Evolutionary conservation across 2,888 invertebrate genomes (phyloP).

Genomic region (Nematopogon swammerdamellus): DNA sequence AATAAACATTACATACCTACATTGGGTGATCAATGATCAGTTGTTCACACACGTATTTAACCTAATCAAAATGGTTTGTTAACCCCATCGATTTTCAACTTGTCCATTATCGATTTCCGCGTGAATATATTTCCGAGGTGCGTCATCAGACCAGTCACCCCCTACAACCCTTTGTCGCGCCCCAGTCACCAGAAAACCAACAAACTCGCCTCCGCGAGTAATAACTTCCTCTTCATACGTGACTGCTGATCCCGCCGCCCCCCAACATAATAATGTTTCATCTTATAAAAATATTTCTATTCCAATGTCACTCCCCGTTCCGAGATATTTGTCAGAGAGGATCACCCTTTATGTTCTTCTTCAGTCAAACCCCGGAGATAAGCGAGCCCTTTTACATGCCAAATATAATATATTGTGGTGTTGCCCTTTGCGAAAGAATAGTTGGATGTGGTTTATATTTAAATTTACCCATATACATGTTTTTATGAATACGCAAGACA

Average conservation of each 20-base stretch:
- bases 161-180: neutral
- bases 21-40: too few relatives aligned
- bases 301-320: slow-evolving; percentile 55
- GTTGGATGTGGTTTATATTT: slow-evolving; percentile 28
- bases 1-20: too few relatives aligned
- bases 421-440: slow-evolving; percentile 37
- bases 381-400: slow-evolving; percentile 57
- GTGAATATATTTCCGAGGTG: too few relatives aligned
- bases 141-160: too few relatives aligned
- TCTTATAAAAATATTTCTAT: slow-evolving; percentile 57
- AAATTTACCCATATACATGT: too few relatives aligned
- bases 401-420: slow-evolving; percentile 58
- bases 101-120: too few relatives aligned
- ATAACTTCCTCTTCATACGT: neutral
- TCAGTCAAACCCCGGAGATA: slow-evolving; percentile 59
- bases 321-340: slow-evolving; percentile 58
- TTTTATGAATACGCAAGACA: too few relatives aligned
- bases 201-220: neutral
- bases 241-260: slow-evolving; percentile 21
- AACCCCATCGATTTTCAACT: too few relatives aligned
- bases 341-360: slow-evolving; percentile 58
- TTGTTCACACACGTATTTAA: too few relatives aligned
- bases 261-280: slow-evolving; percentile 58
- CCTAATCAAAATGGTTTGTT: too few relatives aligned
- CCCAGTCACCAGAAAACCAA: neutral